Evolutionary conservation across 2,888 invertebrate species (phyloP).

Genomic region (Andrena hattorfiana): DNA sequence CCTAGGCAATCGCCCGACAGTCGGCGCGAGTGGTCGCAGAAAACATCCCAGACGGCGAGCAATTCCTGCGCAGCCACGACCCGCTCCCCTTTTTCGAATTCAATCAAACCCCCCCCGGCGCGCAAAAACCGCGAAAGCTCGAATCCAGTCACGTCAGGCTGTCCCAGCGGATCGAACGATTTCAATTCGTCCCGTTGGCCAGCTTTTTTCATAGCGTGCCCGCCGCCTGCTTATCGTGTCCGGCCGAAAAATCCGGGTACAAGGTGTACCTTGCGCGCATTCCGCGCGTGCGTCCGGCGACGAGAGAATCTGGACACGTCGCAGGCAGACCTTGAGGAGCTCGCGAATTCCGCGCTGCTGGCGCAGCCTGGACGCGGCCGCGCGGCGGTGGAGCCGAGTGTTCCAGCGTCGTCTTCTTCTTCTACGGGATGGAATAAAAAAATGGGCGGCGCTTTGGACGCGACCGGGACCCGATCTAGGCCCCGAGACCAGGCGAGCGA

Average conservation of each 20-base stretch:
- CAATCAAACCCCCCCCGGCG: conserved; percentile 35
- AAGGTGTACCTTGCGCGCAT: conserved; percentile 59
- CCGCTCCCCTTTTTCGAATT: conserved; percentile 26
- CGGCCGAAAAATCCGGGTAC: conserved; percentile 51
- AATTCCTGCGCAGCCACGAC: not conserved
- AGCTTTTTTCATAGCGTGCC: conserved; percentile 11
- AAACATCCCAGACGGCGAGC: conserved; percentile 3
- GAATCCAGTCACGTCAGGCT: conserved; percentile 52
- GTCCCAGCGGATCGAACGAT: conserved; percentile 53
- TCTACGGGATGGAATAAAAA: conserved; percentile 78
- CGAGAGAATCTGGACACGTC: conserved; percentile 59
- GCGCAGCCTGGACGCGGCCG: not conserved
- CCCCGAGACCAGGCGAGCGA: conserved; percentile 71
- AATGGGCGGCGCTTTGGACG: conserved; percentile 84
- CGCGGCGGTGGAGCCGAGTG: conserved; percentile 40
- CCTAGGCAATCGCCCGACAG: not conserved
- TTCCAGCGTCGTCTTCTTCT: conserved; percentile 57
- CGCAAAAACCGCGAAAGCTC: conserved; percentile 38
- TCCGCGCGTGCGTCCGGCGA: conserved; percentile 53
- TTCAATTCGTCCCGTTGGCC: conserved; percentile 50
- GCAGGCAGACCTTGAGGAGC: conserved; percentile 18
- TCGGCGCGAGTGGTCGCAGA: not conserved
- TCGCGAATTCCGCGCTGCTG: conserved; percentile 67
- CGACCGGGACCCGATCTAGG: conserved; percentile 74
- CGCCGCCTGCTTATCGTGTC: conserved; percentile 38